Evolutionary conservation across 2,888 invertebrate genomes (phyloP).

Genomic region (Nomada lathburiana): DNA sequence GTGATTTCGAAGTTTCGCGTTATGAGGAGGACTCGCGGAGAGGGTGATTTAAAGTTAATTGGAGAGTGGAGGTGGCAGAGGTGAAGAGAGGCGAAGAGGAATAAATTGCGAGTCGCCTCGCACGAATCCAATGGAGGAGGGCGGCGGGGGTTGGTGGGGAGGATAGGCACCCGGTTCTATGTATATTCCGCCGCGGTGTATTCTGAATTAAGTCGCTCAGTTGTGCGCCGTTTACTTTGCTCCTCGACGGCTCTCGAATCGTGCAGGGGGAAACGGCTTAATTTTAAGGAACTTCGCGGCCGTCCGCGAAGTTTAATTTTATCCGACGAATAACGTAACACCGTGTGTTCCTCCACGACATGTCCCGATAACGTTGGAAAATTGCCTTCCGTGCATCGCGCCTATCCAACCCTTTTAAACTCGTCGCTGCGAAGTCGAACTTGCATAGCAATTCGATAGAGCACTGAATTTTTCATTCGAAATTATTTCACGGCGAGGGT

Average conservation of each 20-base stretch:
- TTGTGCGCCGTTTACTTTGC: slow-evolving; percentile 71
- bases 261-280: slow-evolving; percentile 59
- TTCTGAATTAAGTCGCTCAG: slow-evolving; percentile 73
- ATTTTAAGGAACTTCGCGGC: slow-evolving; percentile 66
- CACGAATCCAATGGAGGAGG: slow-evolving; percentile 47
- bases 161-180: too few relatives aligned
- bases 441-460: not conserved
- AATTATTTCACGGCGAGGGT: not conserved
- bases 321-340: slow-evolving; percentile 43
- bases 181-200: slow-evolving; percentile 53
- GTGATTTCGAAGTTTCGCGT: slow-evolving; percentile 63
- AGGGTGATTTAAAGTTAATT: slow-evolving; percentile 76
- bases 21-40: slow-evolving; percentile 58
- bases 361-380: slow-evolving; percentile 26
- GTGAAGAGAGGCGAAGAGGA: slow-evolving; percentile 61
- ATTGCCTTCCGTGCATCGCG: slow-evolving; percentile 41
- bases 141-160: not conserved
- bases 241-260: slow-evolving; percentile 63
- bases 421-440: too few relatives aligned
- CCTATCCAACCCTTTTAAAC: slow-evolving; percentile 25
- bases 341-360: slow-evolving; percentile 25
- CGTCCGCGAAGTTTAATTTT: slow-evolving; percentile 60
- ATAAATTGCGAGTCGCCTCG: slow-evolving; percentile 72
- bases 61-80: slow-evolving; percentile 64
- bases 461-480: not conserved